Evolutionary conservation across 1,140 invertebrate genomes (phyloP).

Genomic region (Meteorus sp.): DNA sequence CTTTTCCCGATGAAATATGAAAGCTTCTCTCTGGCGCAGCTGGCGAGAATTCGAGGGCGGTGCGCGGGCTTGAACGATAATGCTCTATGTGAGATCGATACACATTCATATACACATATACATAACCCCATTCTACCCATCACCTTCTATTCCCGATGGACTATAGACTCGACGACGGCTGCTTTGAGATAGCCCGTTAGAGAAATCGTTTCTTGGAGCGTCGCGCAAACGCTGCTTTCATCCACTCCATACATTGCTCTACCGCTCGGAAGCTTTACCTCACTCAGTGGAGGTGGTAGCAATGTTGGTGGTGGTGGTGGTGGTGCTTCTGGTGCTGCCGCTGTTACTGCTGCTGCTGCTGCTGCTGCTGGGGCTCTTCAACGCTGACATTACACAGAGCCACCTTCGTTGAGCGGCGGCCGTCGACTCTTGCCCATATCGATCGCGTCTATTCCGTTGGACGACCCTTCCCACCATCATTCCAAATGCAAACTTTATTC

Average conservation of each 20-base stretch:
- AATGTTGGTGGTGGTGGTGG: too few relatives aligned
- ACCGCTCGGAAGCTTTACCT: constrained; percentile 12
- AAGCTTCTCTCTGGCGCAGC: constrained; percentile 38
- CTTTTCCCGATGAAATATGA: constrained; percentile 42
- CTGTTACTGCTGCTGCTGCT: too few relatives aligned
- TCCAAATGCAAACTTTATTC: background rate
- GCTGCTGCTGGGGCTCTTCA: too few relatives aligned
- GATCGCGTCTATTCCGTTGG: constrained; percentile 4
- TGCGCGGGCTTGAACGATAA: constrained; percentile 18
- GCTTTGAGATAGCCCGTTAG: constrained; percentile 18
- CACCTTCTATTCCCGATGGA: background rate
- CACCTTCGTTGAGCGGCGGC: too few relatives aligned
- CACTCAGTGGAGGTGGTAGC: too few relatives aligned
- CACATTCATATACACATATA: too few relatives aligned
- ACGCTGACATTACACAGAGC: background rate
- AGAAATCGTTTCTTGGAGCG: constrained; percentile 19
- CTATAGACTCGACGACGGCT: constrained; percentile 4
- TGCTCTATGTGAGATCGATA: background rate
- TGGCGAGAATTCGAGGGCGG: constrained; percentile 38
- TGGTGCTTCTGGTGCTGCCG: too few relatives aligned
- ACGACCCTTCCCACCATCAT: background rate
- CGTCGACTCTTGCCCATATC: background rate
- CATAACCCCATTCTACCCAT: too few relatives aligned
- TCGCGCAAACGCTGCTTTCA: constrained; percentile 9
- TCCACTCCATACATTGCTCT: background rate